These are phyloP conservation scores for Drosophila ananassae DNA, from an alignment of 1,140 invertebrate genomes.

Conservation along the genomic window DNA sequence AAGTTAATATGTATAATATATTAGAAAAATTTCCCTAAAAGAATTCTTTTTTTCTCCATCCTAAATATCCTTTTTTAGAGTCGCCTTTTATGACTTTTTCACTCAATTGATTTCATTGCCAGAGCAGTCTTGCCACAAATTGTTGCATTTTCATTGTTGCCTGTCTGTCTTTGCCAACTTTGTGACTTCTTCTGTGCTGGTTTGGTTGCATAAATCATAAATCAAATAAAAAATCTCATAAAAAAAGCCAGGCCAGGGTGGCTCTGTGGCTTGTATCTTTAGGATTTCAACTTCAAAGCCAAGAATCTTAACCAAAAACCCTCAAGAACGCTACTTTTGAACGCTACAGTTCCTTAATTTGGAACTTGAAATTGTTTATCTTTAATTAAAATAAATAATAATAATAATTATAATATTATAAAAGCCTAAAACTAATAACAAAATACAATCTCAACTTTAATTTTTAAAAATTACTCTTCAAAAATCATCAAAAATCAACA, in stretches of 20 bases:
- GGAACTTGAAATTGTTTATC: not conserved
- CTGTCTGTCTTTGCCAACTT: constrained; percentile 17
- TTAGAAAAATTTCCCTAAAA: too few relatives aligned
- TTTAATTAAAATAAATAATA: too few relatives aligned
- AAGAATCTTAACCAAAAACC: not conserved
- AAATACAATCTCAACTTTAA: too few relatives aligned
- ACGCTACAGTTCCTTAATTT: too few relatives aligned
- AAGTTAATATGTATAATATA: not conserved
- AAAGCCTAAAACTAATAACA: too few relatives aligned
- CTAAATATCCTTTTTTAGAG: not conserved
- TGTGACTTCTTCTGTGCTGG: not conserved
- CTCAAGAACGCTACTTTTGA: not conserved
- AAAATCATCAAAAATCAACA: too few relatives aligned
- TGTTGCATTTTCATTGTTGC: constrained; percentile 34
- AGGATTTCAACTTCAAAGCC: too few relatives aligned
- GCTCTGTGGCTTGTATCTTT: too few relatives aligned
- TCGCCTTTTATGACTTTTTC: constrained; percentile 1
- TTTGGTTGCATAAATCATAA: constrained; percentile 43
- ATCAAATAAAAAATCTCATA: constrained; percentile 40
- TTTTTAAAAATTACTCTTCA: too few relatives aligned
- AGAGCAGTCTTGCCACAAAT: constrained; percentile 34
- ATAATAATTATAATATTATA: too few relatives aligned
- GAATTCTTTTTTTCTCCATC: not conserved
- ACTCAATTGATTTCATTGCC: constrained; percentile 58
- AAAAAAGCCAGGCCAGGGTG: constrained; percentile 42